Percentiles rank a stretch among this genome's conserved stretches.
These are phyloP conservation scores for Heteromormyrus szaboi DNA, from an alignment of 2,797 vertebrate genomes.

Conservation along the genomic window DNA sequence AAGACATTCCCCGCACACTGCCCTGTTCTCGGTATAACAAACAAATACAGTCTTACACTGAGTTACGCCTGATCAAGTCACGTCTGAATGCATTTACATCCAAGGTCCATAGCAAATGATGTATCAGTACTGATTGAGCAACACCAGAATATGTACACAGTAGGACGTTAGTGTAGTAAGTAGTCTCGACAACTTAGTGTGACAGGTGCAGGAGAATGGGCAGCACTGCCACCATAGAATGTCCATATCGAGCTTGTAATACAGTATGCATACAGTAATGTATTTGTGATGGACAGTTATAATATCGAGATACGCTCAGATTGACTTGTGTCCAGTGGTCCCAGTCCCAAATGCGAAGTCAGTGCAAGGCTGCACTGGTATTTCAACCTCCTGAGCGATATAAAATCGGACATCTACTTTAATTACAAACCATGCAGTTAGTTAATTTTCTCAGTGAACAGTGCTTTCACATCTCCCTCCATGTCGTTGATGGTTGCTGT, in stretches of 20 bases:
- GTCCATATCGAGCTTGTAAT: neutral
- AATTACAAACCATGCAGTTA: neutral
- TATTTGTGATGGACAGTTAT: neutral
- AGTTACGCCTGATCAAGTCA: neutral
- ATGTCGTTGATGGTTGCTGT: neutral
- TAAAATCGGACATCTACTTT: neutral
- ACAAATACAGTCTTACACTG: neutral
- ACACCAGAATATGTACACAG: neutral
- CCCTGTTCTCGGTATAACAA: neutral
- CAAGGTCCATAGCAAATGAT: neutral
- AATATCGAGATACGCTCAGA: neutral
- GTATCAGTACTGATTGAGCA: neutral
- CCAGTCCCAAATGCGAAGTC: neutral
- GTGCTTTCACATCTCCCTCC: neutral
- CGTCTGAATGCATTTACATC: neutral
- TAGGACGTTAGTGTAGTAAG: neutral
- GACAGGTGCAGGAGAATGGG: neutral
- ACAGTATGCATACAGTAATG: neutral
- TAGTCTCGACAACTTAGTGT: neutral
- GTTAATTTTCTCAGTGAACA: neutral
- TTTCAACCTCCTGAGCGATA: neutral
- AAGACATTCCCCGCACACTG: neutral
- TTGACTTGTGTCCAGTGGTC: neutral
- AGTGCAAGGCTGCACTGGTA: neutral
- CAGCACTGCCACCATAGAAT: neutral